These are phyloP conservation scores for Triplophysa siluroides DNA, from an alignment of 2,113 vertebrate species.

Conservation along the genomic window DNA sequence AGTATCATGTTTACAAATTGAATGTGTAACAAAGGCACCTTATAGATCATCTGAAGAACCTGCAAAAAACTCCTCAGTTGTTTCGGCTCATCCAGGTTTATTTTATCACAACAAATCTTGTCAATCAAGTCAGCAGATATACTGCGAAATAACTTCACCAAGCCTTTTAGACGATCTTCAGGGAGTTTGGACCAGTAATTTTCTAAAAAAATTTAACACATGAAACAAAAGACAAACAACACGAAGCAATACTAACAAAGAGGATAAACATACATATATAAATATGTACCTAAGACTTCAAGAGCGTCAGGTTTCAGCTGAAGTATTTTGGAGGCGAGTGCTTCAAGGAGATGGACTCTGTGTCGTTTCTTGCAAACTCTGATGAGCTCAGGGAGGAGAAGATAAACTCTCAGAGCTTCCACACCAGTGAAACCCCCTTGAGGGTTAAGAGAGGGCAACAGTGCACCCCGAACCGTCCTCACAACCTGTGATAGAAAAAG, in stretches of 20 bases:
- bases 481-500: conserved; percentile 29
- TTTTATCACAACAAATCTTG: neutral
- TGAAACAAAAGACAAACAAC: too few species aligned
- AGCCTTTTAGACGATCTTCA: conserved; percentile 37
- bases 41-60: conserved; percentile 50
- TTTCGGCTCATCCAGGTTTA: neutral
- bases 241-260: neutral
- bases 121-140: conserved; percentile 6
- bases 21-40: conserved; percentile 35
- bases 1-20: neutral
- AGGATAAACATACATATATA: too few species aligned
- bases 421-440: neutral
- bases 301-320: conserved; percentile 23
- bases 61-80: neutral
- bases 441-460: conserved; percentile 47
- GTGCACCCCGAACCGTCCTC: conserved; percentile 29
- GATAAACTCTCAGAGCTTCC: conserved; percentile 57
- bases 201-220: conserved; percentile 28
- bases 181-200: conserved; percentile 53
- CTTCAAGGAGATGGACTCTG: conserved; percentile 13
- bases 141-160: conserved; percentile 50
- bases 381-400: conserved; percentile 57
- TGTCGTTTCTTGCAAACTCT: conserved; percentile 21
- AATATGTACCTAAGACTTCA: conserved; percentile 45
- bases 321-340: conserved; percentile 40